Percentiles rank a stretch among this genome's conserved stretches.
phyloP scores from a whole-genome alignment of 2,888 invertebrate genomes.

The Laothoe populi region DNA sequence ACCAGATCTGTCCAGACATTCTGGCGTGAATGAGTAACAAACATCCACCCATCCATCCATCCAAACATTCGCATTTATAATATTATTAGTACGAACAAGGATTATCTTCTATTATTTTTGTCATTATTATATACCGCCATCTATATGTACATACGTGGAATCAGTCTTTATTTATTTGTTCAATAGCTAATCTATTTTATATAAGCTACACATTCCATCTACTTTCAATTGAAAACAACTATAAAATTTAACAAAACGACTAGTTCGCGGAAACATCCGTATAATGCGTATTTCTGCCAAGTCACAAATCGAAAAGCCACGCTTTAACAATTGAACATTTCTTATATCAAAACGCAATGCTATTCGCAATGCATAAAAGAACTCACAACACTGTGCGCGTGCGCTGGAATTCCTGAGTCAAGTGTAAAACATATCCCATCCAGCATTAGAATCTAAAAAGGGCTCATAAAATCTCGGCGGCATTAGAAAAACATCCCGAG shows the following conservation, averaged over 20 bases:
- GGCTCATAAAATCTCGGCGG: slow-evolving; percentile 51
- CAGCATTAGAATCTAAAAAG: slow-evolving; percentile 60
- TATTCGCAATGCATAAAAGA: slow-evolving; percentile 22
- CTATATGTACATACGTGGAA: too few relatives aligned
- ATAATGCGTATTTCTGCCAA: slow-evolving; percentile 17
- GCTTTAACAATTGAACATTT: slow-evolving; percentile 14
- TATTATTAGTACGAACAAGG: too few relatives aligned
- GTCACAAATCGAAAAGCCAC: slow-evolving; percentile 16
- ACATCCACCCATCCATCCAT: too few relatives aligned
- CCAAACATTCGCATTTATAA: too few relatives aligned
- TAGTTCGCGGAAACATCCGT: slow-evolving; percentile 12
- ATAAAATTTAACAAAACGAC: slow-evolving; percentile 8
- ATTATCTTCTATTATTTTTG: too few relatives aligned
- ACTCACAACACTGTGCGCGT: slow-evolving; percentile 11
- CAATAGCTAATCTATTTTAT: too few relatives aligned
- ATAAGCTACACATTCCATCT: too few relatives aligned
- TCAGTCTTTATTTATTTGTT: too few relatives aligned
- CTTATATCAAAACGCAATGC: slow-evolving; percentile 22
- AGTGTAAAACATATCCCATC: slow-evolving; percentile 39
- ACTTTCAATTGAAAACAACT: neutral
- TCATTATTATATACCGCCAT: too few relatives aligned
- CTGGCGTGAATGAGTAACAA: too few relatives aligned
- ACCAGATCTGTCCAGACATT: too few relatives aligned
- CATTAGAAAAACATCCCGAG: slow-evolving; percentile 58
- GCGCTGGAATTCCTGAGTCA: slow-evolving; percentile 21